Conservation (phyloP, 2,797 vertebrate species). For the Serranus cabrilla region DNA sequence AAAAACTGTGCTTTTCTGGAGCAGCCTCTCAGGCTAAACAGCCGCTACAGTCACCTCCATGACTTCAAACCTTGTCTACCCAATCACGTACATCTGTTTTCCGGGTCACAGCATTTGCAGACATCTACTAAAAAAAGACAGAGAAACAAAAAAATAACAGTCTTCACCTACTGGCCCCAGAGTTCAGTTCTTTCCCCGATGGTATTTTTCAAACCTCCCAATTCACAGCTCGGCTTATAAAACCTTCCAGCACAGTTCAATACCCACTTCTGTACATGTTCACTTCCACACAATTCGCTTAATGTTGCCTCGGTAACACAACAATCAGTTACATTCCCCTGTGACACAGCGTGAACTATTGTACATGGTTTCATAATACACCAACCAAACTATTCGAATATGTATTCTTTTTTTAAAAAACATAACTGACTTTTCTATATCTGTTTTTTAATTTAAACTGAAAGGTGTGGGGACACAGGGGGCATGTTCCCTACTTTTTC, state of each 20-base stretch:
- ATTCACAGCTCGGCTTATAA: constrained; percentile 44
- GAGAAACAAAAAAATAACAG: constrained; percentile 6
- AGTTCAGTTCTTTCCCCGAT: constrained; percentile 33
- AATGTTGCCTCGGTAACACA: constrained; percentile 18
- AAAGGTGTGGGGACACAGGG: too few relatives aligned
- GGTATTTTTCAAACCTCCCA: constrained; percentile 35
- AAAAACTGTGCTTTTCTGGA: constrained; percentile 43
- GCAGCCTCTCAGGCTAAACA: constrained; percentile 38
- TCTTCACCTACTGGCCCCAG: constrained; percentile 27
- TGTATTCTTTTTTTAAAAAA: constrained; percentile 1
- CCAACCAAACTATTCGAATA: neutral
- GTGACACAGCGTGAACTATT: constrained; percentile 21
- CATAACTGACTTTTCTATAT: neutral
- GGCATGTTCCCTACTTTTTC: too few relatives aligned
- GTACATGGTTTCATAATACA: constrained; percentile 2
- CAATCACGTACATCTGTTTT: constrained; percentile 50
- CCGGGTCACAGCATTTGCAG: constrained; percentile 51
- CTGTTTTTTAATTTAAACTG: neutral
- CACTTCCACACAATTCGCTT: constrained; percentile 30
- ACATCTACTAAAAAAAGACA: constrained; percentile 25
- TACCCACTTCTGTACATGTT: constrained; percentile 24
- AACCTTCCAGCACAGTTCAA: constrained; percentile 47
- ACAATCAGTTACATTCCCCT: constrained; percentile 11
- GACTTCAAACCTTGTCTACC: constrained; percentile 41
- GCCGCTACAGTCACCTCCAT: constrained; percentile 26